Evolutionary conservation across 1,140 invertebrate species (phyloP), one percentile per base, ranked within the genome.

Genomic region (Diorhabda elongata): DNA sequence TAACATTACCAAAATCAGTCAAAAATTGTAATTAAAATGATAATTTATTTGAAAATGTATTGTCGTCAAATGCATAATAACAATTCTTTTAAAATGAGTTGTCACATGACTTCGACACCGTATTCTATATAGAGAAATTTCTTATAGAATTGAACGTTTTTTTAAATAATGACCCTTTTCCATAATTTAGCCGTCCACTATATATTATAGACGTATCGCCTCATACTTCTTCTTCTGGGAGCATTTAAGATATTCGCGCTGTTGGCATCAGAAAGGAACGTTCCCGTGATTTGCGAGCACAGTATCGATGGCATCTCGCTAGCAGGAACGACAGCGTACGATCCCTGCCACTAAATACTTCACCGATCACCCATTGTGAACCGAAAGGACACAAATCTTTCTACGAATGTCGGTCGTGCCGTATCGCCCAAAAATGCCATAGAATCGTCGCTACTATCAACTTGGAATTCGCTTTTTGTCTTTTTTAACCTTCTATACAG

Each of bases 391-490:
- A 52, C 47, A 52, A 52, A 52, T 52, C 47, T 52, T 52, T 3
- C 2, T 3, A n/a, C 2, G 47, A 52, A 52, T 52, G n/a, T 52
- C 47, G 47, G 47, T 52, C 47, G 47, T 52, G 47, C 47, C 47
- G 47, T 52, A 52, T 52, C 47, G 47, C 47, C 47, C 47, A 52
- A 52, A 52, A 52, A 52, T 52, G 47, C 47, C 47, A 52, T 52
- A n/a, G 47, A 52, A 52, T 52, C 47, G 9, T 52, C 47, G 47
- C 47, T n/a, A 52, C 47, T 52, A 52, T 52, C 47, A 52, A 6
- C n/a, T n/a, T 52, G 47, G 47, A 52, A 52, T 52, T 52, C 47
- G 47, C 47, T n/a, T 52, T 52, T n/a, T 52, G 47, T 52, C 47
- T 52, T 52, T n/a, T 52, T 52, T 2, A 26, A 26, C 26, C 26